A percentile compares a stretch with the other conserved stretches of the same genome.
Evolutionary conservation across 1,140 invertebrate genomes (phyloP).

Genomic region (Cydia amplana): DNA sequence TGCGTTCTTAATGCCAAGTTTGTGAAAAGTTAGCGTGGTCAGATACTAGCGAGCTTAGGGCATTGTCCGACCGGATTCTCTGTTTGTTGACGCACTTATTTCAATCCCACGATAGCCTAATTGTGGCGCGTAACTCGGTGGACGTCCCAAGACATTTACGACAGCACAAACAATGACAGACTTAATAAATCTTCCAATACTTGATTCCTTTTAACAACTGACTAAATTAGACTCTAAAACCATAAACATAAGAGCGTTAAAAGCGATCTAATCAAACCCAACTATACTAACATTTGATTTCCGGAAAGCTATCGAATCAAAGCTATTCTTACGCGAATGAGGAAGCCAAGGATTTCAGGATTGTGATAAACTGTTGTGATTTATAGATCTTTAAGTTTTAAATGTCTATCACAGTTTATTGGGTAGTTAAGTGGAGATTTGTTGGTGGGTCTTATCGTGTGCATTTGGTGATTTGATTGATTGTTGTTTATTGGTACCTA

Average conservation of each 20-base stretch:
- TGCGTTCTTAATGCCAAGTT: background rate
- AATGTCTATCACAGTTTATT: conserved; percentile 23
- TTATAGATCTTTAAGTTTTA: conserved; percentile 5
- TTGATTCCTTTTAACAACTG: background rate
- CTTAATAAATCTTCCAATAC: conserved; percentile 61
- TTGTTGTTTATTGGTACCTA: too few species aligned
- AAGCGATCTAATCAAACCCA: background rate
- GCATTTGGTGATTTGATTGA: conserved; percentile 33
- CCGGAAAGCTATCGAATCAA: conserved; percentile 61
- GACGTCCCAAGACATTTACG: conserved; percentile 50
- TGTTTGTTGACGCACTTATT: conserved; percentile 67
- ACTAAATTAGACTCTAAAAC: background rate
- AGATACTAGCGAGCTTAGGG: conserved; percentile 35
- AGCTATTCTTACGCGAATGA: conserved; percentile 35
- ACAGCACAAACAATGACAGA: conserved; percentile 54
- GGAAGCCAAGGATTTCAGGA: conserved; percentile 16
- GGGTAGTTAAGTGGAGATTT: conserved; percentile 23
- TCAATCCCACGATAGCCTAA: conserved; percentile 55
- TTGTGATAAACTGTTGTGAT: conserved; percentile 25
- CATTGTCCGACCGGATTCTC: conserved; percentile 56
- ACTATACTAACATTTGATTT: conserved; percentile 50
- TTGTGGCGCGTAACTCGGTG: conserved; percentile 57
- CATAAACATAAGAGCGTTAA: background rate
- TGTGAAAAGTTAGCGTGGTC: background rate
- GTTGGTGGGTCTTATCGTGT: conserved; percentile 8